These are phyloP conservation scores for Vanessa cardui DNA, from an alignment of 2,888 invertebrate species.

Conservation along the genomic window DNA sequence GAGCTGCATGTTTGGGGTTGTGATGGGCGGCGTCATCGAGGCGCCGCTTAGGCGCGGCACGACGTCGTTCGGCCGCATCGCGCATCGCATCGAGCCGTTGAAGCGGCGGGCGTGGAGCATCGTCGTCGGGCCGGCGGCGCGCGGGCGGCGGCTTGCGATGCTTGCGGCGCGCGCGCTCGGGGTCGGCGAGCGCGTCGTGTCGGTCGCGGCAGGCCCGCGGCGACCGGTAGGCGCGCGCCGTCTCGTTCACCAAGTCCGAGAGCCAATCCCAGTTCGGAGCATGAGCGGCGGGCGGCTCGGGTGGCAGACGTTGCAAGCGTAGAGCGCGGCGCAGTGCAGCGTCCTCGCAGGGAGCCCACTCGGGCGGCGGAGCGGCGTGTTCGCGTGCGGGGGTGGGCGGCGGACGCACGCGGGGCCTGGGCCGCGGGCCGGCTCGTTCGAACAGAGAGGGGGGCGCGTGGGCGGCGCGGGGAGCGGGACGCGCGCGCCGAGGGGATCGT, in stretches of 20 bases:
- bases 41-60: constrained; percentile 89
- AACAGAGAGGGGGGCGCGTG: constrained; percentile 90
- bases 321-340: constrained; percentile 92
- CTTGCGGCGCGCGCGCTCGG: constrained; percentile 94
- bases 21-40: constrained; percentile 87
- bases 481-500: constrained; percentile 79
- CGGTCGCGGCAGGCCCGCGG: constrained; percentile 95
- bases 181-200: constrained; percentile 94
- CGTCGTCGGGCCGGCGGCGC: constrained; percentile 87
- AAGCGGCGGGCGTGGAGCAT: constrained; percentile 66
- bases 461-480: constrained; percentile 86
- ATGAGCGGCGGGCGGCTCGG: constrained; percentile 89
- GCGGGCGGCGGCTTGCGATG: constrained; percentile 88
- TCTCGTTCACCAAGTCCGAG: constrained; percentile 93
- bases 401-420: constrained; percentile 88
- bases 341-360: constrained; percentile 96
- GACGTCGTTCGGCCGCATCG: constrained; percentile 87
- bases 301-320: constrained; percentile 85
- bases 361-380: constrained; percentile 87
- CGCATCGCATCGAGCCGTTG: constrained; percentile 89
- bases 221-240: constrained; percentile 93
- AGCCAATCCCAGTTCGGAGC: constrained; percentile 98
- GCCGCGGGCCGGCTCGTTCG: constrained; percentile 87
- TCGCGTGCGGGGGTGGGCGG: constrained; percentile 87
- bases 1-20: constrained; percentile 93